phyloP scores from a whole-genome alignment of 2,888 invertebrate genomes.

The Pseudococcus viburni region DNA sequence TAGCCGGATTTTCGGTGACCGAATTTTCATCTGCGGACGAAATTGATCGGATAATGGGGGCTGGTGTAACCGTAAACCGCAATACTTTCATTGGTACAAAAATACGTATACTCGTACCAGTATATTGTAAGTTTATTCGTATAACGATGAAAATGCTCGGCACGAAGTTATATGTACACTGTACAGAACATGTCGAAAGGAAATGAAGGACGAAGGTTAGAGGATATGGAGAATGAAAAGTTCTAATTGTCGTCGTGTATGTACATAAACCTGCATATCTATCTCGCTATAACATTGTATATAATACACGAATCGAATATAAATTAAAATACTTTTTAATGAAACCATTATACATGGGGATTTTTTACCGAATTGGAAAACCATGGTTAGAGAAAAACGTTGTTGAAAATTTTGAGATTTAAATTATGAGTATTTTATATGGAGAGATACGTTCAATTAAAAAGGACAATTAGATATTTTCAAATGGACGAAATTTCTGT shows the following conservation, averaged over 20 bases:
- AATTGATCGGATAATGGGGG: slow-evolving; percentile 38
- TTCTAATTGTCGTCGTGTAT: slow-evolving; percentile 28
- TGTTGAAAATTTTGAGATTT: no score
- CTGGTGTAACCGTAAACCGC: slow-evolving; percentile 9
- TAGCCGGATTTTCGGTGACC: not conserved
- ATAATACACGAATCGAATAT: no score
- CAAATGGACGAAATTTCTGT: no score
- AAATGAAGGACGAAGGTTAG: slow-evolving; percentile 52
- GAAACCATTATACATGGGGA: no score
- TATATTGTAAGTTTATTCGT: not conserved
- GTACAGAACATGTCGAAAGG: slow-evolving; percentile 11
- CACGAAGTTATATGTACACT: not conserved
- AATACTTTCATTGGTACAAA: not conserved
- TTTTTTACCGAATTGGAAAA: no score
- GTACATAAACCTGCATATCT: not conserved
- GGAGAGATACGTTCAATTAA: no score
- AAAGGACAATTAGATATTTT: no score
- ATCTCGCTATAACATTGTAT: no score
- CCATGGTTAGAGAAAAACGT: no score
- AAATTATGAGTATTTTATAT: no score
- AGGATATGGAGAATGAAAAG: slow-evolving; percentile 37
- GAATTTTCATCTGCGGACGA: not conserved
- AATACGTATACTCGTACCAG: not conserved
- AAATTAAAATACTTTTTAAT: no score
- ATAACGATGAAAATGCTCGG: slow-evolving; percentile 25